These are phyloP conservation scores for Spongilla lacustris DNA, from an alignment of 37 sponge, comb jelly and placozoan species.

Conservation along the genomic window DNA sequence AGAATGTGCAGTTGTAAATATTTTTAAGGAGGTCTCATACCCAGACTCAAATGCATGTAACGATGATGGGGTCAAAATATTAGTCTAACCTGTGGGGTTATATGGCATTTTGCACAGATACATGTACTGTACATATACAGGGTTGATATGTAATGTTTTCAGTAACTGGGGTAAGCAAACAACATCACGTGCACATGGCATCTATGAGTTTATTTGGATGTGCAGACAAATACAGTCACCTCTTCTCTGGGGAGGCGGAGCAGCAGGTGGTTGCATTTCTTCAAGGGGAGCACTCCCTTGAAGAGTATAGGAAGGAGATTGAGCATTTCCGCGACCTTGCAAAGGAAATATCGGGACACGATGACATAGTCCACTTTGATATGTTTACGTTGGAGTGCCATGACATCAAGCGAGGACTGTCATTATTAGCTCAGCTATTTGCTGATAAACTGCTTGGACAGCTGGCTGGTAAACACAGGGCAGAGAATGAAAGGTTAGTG, in stretches of 20 bases:
- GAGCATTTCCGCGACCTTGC: slow-evolving; percentile 22
- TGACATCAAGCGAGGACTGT: slow-evolving; percentile 81
- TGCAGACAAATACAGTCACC: slow-evolving; percentile 49
- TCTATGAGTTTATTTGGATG: not conserved
- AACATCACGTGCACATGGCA: not conserved
- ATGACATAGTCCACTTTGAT: slow-evolving; percentile 60
- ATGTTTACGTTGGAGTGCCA: slow-evolving; percentile 88
- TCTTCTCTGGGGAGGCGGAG: slow-evolving; percentile 82
- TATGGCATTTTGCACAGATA: too few species aligned
- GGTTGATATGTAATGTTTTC: too few species aligned
- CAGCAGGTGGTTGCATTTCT: slow-evolving; percentile 69
- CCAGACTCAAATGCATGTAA: too few species aligned
- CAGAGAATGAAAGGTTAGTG: slow-evolving; percentile 77
- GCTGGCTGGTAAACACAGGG: slow-evolving; percentile 63
- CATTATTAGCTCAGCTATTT: slow-evolving; percentile 22
- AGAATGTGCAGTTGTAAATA: too few species aligned
- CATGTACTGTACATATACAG: too few species aligned
- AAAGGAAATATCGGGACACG: slow-evolving; percentile 59
- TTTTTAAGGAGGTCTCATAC: too few species aligned
- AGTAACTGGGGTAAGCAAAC: too few species aligned
- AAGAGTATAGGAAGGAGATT: slow-evolving; percentile 77
- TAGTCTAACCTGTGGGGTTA: too few species aligned
- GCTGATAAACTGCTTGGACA: slow-evolving; percentile 37
- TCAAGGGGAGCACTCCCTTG: slow-evolving; percentile 53
- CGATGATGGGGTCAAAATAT: too few species aligned